A percentile compares a stretch with the other conserved stretches of the same genome.
These are phyloP conservation scores for Ctenopoma kingsleyae DNA, from an alignment of 2,797 vertebrate species.

Conservation along the genomic window DNA sequence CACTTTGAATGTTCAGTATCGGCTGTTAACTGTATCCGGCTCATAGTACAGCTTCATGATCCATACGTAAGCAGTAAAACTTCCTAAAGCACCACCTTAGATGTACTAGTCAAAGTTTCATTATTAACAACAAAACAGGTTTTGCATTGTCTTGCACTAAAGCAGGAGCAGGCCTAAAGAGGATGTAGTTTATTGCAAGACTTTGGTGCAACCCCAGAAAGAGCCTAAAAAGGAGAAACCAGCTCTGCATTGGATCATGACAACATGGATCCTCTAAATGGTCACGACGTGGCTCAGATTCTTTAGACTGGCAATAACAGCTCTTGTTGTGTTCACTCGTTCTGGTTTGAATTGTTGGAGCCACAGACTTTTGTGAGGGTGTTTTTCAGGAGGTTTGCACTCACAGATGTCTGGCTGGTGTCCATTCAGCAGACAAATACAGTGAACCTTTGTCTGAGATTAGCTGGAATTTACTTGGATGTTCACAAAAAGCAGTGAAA, in stretches of 20 bases:
- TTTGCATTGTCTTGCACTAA: slow-evolving; percentile 59
- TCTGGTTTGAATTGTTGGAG: slow-evolving; percentile 57
- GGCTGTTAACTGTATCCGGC: not conserved
- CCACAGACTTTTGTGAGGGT: slow-evolving; percentile 30
- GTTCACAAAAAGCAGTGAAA: slow-evolving; percentile 48
- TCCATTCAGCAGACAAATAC: slow-evolving; percentile 65
- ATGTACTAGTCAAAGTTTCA: slow-evolving; percentile 34
- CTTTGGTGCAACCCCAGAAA: slow-evolving; percentile 47
- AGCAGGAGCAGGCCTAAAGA: slow-evolving; percentile 63
- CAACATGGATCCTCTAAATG: slow-evolving; percentile 34
- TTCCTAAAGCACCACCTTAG: slow-evolving; percentile 22
- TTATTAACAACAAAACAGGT: slow-evolving; percentile 32
- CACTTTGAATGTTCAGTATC: not conserved
- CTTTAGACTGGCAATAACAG: slow-evolving; percentile 44
- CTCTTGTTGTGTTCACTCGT: slow-evolving; percentile 43
- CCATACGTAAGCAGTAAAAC: slow-evolving; percentile 40
- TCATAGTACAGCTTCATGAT: not conserved
- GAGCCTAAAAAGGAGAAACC: slow-evolving; percentile 69
- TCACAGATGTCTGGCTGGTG: slow-evolving; percentile 67
- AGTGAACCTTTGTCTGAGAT: slow-evolving; percentile 70
- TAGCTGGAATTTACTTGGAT: slow-evolving; percentile 37
- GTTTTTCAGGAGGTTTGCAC: slow-evolving; percentile 49
- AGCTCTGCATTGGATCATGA: slow-evolving; percentile 47
- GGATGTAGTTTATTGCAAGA: slow-evolving; percentile 77
- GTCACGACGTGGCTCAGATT: slow-evolving; percentile 49